Base-by-base conservation (phyloP, 2,113 vertebrate species). In the Carassius auratus region DNA sequence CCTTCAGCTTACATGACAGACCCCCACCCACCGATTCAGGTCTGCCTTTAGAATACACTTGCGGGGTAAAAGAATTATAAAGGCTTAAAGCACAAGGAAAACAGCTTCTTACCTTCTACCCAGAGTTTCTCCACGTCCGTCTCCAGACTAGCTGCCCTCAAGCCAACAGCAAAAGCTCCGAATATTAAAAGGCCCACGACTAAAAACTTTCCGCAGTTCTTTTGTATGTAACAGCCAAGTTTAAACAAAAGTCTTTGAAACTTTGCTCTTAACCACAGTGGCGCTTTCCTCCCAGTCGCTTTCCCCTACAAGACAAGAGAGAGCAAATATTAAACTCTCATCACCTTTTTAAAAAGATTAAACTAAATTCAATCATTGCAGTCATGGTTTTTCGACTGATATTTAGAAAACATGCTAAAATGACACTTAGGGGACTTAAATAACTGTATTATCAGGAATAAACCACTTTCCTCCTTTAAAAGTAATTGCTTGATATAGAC, bases 171-270 rank as follows among this genome's bases (percentile, higher is more conserved):
- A 88, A 99, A 99, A 91, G 98, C 98, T 94, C 98, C 97, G 85
- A 99, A 99, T 94, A 99, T 98, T 89, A 99, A 96, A 86, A 99
- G 97, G 93, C 97, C 98, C 91, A 99, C 97, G 83, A 99, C 96
- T 95, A 99, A 95, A 95, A 99, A 98, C 94, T 99, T 99, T 89
- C 98, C 98, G 93, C 97, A 99, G 98, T 99, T 99, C 93, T 95
- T 97, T 92, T 99, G 98, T 95, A 99, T 99, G 95, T 98, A 98
- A 94, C 98, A 99, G 94, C 98, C 98, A 92, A 99, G 96, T 94
- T 95, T 97, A 92, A 99, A 99, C 88, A 99, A 94, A 88, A 99
- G 97, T 97, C 96, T 97, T 93, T 99, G 98, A 96, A 99, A 99
- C 94, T 97, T 97, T 85, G 98, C 98, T 95, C 98, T 93, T 91